phyloP scores from a whole-genome alignment of 2,113 vertebrate genomes.

The Thalassarche chlororhynchos region DNA sequence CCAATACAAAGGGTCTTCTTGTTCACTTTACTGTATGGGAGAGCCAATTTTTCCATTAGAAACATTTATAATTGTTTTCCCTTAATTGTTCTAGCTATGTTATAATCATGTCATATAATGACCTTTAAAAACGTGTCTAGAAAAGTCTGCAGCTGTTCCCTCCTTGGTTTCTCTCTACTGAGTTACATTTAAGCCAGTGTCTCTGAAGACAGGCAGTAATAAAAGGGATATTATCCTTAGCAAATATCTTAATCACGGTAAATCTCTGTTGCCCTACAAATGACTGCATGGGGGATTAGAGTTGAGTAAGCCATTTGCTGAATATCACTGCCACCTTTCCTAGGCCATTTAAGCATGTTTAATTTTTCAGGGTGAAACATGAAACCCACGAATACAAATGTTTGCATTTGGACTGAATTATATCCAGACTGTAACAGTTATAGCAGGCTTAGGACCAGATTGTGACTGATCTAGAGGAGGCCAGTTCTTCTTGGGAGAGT shows the following conservation, averaged over 20 bases:
- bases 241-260: slow-evolving; percentile 68
- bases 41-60: neutral
- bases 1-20: neutral
- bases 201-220: slow-evolving; percentile 60
- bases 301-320: slow-evolving; percentile 64
- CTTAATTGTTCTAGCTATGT: neutral
- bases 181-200: slow-evolving; percentile 54
- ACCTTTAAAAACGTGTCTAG: slow-evolving; percentile 45
- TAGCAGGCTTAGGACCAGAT: slow-evolving; percentile 39
- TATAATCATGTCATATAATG: slow-evolving; percentile 4
- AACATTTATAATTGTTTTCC: neutral
- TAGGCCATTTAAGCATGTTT: slow-evolving; percentile 59
- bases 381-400: slow-evolving; percentile 60
- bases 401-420: slow-evolving; percentile 67
- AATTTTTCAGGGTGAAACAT: slow-evolving; percentile 67
- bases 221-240: slow-evolving; percentile 66
- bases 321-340: slow-evolving; percentile 69
- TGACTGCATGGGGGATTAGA: slow-evolving; percentile 62
- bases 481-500: slow-evolving; percentile 17
- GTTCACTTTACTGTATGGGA: neutral
- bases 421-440: slow-evolving; percentile 57
- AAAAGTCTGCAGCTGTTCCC: slow-evolving; percentile 62
- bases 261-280: slow-evolving; percentile 70
- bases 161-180: neutral
- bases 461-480: slow-evolving; percentile 44